A percentile compares a stretch with the other conserved stretches of the same genome.
These are phyloP conservation scores for Bettongia penicillata DNA, from an alignment of 2,113 vertebrate genomes.

Conservation along the genomic window DNA sequence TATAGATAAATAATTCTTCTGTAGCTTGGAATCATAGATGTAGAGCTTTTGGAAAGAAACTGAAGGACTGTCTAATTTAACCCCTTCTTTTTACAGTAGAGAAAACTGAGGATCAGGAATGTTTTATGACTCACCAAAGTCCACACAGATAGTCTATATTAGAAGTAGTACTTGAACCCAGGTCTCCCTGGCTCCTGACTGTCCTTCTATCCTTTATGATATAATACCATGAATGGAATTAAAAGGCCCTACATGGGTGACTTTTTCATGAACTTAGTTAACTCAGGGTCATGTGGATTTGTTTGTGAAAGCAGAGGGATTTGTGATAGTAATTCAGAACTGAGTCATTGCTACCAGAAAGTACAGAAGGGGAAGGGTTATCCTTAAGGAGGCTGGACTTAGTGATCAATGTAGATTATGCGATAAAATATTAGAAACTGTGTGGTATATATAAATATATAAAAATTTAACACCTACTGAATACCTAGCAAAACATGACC, in stretches of 20 bases:
- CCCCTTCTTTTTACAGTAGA: neutral
- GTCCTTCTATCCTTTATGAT: neutral
- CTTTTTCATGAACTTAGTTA: neutral
- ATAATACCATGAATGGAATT: neutral
- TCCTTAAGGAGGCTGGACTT: neutral
- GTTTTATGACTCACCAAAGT: neutral
- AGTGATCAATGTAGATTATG: neutral
- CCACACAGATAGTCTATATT: neutral
- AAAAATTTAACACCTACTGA: neutral
- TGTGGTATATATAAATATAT: neutral
- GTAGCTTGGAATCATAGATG: neutral
- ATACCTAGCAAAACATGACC: neutral
- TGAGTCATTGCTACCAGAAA: neutral
- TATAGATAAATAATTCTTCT: neutral
- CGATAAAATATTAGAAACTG: neutral
- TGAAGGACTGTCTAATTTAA: neutral
- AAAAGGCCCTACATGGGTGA: neutral
- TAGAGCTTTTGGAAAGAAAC: neutral
- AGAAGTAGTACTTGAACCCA: neutral
- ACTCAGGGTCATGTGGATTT: neutral
- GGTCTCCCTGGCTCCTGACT: neutral
- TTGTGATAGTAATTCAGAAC: constrained; percentile 1
- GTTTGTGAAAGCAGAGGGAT: neutral
- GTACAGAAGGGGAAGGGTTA: neutral
- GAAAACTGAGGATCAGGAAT: neutral